Evolutionary conservation across 30 jellyfish, hydroid and myxozoan species (phyloP).

Genomic region (Pseudorhiza aurosa): DNA sequence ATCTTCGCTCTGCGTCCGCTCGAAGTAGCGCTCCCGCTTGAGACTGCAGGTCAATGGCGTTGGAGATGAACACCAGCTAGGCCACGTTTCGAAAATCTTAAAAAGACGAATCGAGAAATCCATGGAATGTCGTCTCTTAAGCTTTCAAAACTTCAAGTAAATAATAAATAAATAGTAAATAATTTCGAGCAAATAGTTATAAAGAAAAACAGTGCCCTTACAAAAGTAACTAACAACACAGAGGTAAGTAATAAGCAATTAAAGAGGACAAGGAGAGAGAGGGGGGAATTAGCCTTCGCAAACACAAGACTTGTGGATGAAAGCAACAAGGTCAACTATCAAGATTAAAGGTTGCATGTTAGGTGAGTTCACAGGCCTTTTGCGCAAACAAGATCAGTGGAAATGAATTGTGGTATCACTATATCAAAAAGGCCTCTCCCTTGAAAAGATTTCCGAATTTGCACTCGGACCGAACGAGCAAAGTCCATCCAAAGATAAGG

Average conservation of each 20-base stretch:
- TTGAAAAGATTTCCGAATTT: conserved; percentile 1
- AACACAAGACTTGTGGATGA: background rate
- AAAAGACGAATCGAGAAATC: no score
- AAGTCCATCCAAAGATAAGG: conserved; percentile 12
- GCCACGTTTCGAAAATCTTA: no score
- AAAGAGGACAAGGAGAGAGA: conserved; percentile 1
- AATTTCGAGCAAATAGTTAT: no score
- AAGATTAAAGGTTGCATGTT: background rate
- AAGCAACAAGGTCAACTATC: background rate
- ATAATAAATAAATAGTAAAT: no score
- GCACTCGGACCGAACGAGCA: conserved; percentile 7
- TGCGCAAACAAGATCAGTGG: conserved; percentile 1
- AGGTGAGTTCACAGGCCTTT: background rate
- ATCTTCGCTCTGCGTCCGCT: no score
- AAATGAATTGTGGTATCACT: background rate
- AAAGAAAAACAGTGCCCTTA: background rate
- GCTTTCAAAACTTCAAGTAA: no score
- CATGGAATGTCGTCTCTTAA: no score
- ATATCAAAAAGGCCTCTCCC: background rate
- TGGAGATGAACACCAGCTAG: no score
- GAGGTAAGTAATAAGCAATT: conserved; percentile 3
- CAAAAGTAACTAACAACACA: background rate
- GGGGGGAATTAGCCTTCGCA: background rate
- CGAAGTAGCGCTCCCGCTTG: no score
- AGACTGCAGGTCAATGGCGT: no score